Conservation (phyloP, 2,888 invertebrate species). For the Synanthedon tipuliformis region DNA sequence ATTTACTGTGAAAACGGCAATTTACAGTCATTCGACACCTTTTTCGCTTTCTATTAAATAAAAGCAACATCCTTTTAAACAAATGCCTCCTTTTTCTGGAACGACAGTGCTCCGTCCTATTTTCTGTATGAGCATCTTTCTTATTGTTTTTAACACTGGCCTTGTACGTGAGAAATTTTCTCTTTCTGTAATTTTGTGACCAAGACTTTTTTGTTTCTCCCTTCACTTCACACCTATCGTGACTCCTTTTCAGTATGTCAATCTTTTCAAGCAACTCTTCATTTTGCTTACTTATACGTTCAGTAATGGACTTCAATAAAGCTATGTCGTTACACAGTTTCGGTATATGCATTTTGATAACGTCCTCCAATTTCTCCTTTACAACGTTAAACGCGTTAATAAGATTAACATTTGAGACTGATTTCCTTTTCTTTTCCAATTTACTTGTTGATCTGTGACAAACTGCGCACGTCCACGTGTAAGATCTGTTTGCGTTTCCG, state of each 20-base stretch:
- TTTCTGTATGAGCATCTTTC: background rate
- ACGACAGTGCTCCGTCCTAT: background rate
- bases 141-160: background rate
- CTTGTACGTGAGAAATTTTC: background rate
- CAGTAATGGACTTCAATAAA: background rate
- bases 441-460: background rate
- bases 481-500: background rate
- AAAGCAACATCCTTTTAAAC: background rate
- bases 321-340: background rate
- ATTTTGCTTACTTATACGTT: background rate
- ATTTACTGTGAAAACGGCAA: background rate
- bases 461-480: background rate
- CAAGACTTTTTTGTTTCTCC: background rate
- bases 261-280: background rate
- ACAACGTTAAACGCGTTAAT: background rate
- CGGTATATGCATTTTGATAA: background rate
- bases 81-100: background rate
- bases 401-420: background rate
- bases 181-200: background rate
- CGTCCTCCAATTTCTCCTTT: background rate
- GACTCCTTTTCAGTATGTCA: background rate
- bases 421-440: background rate
- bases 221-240: background rate
- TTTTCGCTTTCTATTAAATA: background rate
- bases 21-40: background rate